Base-by-base conservation (phyloP, 1,140 invertebrate species). In the Chymomyza costata region DNA sequence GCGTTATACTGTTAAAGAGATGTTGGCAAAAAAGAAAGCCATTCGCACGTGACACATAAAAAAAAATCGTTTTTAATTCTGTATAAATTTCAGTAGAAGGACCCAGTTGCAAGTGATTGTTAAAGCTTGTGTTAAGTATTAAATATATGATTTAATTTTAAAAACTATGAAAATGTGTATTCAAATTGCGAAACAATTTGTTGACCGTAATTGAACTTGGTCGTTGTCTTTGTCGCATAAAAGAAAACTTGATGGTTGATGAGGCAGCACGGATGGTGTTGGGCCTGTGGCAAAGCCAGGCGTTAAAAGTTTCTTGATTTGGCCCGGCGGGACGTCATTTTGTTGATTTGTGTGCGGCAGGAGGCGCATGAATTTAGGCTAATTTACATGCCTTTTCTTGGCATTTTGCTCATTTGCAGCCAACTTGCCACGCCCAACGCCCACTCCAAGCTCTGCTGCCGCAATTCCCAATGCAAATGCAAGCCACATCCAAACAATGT, bases 141-240 rank as follows among this genome's bases (percentile, higher is more conserved):
- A n/a, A n/a, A n/a, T n/a, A n/a, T n/a, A n/a, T n/a, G n/a, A n/a
- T n/a, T n/a, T n/a, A n/a, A n/a, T n/a, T n/a, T n/a, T n/a, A n/a
- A n/a, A 73, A 80, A 81, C 67, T 80, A 73, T 73, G 67, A 80
- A 81, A 80, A 80, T 65, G 67, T 68, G 59, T 65, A 64, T 73
- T 68, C 56, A 80, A 80, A 80, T 80, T 80, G 73, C 73, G 56
- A 73, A 80, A 80, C 73, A 80, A 80, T 80, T 80, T 80, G 73
- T 78, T 71, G 73, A 80, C 73, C 73, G 60, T 80, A 80, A 80
- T 80, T 80, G 73, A 80, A 80, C 74, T 80, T 80, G 73, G 73
- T 52, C 76, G 56, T 57, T 30, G 18, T 19, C 32, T 25, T 14
- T 10, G 44, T 71, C 61, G 63, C 71, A 76, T 78, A 57, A 62